Percentiles rank a stretch among this genome's conserved stretches.
These are phyloP conservation scores for Dicaeum eximium DNA, from an alignment of 2,113 vertebrate genomes.

Conservation along the genomic window DNA sequence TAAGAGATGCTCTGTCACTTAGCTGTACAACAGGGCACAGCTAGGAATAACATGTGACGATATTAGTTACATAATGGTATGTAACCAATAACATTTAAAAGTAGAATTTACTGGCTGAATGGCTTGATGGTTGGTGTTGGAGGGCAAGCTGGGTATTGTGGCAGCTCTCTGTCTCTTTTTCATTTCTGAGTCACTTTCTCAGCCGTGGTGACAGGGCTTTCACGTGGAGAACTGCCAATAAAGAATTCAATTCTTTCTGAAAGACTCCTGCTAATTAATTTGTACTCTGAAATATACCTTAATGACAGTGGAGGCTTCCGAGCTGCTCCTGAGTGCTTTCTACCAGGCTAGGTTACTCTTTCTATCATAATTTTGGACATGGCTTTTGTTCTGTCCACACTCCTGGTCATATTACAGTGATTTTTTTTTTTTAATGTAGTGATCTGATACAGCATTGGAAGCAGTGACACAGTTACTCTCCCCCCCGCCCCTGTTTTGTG, in stretches of 20 bases:
- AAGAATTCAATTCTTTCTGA: neutral
- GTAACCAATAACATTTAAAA: slow-evolving; percentile 42
- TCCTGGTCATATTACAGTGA: neutral
- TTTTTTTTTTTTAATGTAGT: neutral
- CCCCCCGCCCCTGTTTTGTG: neutral
- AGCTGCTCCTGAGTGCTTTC: neutral
- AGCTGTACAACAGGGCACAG: neutral
- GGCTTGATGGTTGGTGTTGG: neutral
- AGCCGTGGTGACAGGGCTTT: neutral
- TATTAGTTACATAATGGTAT: slow-evolving; percentile 44
- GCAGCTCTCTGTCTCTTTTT: neutral
- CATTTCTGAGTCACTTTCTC: slow-evolving; percentile 30
- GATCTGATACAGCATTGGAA: neutral
- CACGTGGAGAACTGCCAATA: neutral
- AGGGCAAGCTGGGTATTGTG: neutral
- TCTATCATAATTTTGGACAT: neutral
- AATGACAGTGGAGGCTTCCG: neutral
- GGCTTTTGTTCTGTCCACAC: neutral
- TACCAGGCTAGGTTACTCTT: neutral
- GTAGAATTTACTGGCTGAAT: neutral
- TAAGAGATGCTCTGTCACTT: neutral
- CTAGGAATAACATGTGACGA: neutral
- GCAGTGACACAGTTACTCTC: neutral
- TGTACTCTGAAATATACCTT: neutral
- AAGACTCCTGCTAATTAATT: slow-evolving; percentile 41